Evolutionary conservation across 2,113 vertebrate genomes (phyloP).

Genomic region (Myotis yumanensis): DNA sequence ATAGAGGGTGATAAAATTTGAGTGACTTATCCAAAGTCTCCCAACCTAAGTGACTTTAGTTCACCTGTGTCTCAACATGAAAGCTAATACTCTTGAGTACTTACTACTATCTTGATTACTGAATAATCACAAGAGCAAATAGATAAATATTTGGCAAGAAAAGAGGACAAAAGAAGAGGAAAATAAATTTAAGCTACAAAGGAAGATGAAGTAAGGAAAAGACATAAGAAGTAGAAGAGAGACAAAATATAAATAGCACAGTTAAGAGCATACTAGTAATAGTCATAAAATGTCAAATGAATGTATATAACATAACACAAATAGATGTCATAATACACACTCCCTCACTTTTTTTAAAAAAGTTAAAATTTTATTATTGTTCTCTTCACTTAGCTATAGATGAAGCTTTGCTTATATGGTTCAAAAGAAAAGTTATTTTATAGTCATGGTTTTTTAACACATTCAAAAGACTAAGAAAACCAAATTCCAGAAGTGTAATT

Average conservation of each 20-base stretch:
- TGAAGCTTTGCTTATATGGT: neutral
- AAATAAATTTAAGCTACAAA: neutral
- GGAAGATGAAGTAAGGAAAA: neutral
- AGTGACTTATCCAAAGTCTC: neutral
- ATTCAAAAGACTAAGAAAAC: slow-evolving; percentile 19
- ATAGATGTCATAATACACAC: neutral
- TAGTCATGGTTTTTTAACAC: slow-evolving; percentile 27
- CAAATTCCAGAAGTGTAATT: slow-evolving; percentile 1
- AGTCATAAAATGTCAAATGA: neutral
- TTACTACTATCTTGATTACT: neutral
- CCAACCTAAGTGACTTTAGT: neutral
- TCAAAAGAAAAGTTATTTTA: slow-evolving; percentile 49
- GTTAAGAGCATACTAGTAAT: neutral
- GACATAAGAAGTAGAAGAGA: neutral
- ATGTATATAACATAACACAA: neutral
- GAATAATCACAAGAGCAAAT: neutral
- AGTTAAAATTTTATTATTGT: neutral
- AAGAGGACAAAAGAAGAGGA: neutral
- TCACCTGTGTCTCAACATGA: neutral
- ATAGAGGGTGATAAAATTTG: neutral
- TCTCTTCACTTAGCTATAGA: neutral
- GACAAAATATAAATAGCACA: neutral
- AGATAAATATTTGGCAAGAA: neutral
- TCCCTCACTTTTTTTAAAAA: neutral
- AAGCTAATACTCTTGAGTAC: neutral